Evolutionary conservation across 2,888 invertebrate species (phyloP), one percentile per base, ranked within the genome.

Genomic region (Cyrtodaria siliqua): DNA sequence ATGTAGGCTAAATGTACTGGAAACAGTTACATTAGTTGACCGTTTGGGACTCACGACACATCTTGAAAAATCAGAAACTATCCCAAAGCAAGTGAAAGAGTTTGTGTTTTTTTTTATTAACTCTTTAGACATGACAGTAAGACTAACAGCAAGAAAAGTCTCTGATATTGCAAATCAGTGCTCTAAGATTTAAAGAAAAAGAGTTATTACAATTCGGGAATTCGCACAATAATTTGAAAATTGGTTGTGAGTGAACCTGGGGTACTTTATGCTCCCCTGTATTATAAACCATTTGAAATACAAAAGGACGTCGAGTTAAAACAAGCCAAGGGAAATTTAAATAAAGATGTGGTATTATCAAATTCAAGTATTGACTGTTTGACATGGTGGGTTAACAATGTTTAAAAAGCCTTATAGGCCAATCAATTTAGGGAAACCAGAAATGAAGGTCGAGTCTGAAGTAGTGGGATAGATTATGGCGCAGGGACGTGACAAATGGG

Each of bases 211-310:
- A 2, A 56, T 6, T 1, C 9, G n/a, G 53, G 27, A 47, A 29
- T 18, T 18, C 12, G n/a, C 47, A 50, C 67, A 20, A 69, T 12
- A 12, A 73, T 79, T 24, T 71, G 74, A n/a, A 71, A 67, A 62
- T 38, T 77, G 61, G 61, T 81, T 1, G 59, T 75, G 12, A 38
- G 61, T 20, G 63, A 69, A 16, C 69, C 75, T 14, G 78, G 66
- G 12, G 71, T 72, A n/a, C 44, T 52, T n/a, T 70, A 60, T 70
- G 81, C 70, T 16, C 60, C 56, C 16, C 44, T 82, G 38, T 67
- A 70, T 40, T 74, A 64, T 26, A 74, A 74, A 55, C 44, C 64
- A 12, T 23, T 64, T 9, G 75, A 78, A 60, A 60, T 49, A 29
- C 66, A 55, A 18, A 81, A 77, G 50, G 55, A 56, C 23, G 26